These are phyloP conservation scores for Argya squamiceps DNA, from an alignment of 2,797 vertebrate genomes.

Conservation along the genomic window DNA sequence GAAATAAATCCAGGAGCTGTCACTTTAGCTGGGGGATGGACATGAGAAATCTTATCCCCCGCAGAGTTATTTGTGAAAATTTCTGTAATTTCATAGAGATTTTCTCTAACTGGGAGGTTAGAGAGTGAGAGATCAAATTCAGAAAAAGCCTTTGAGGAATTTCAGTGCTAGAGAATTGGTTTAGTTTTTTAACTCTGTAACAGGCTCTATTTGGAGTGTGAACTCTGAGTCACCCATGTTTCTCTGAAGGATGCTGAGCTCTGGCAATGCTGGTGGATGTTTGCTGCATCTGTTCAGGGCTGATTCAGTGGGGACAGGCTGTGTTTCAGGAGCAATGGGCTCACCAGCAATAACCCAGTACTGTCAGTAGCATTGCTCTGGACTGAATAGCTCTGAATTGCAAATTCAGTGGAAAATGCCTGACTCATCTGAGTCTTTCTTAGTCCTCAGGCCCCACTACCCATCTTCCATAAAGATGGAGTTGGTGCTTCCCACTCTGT, in stretches of 20 bases:
- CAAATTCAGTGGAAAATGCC: neutral
- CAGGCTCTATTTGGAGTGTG: neutral
- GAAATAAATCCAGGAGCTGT: slow-evolving; percentile 26
- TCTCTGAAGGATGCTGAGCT: neutral
- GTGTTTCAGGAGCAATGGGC: neutral
- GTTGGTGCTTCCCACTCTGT: neutral
- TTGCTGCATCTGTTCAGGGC: neutral
- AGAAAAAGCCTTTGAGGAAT: neutral
- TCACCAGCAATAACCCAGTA: neutral
- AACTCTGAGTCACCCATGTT: neutral
- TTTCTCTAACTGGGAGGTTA: neutral
- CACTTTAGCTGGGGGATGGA: neutral
- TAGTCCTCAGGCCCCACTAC: neutral
- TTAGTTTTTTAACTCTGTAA: neutral
- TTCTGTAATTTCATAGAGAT: neutral
- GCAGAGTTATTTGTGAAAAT: neutral
- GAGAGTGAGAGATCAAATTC: neutral
- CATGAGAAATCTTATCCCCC: neutral
- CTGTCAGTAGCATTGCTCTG: neutral
- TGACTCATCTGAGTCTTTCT: neutral
- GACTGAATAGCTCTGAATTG: neutral
- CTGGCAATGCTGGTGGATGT: neutral
- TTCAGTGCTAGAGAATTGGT: neutral
- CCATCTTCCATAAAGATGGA: neutral
- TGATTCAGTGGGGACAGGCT: neutral